Conservation (phyloP, 2,113 vertebrate species). For the Zootoca vivipara region DNA sequence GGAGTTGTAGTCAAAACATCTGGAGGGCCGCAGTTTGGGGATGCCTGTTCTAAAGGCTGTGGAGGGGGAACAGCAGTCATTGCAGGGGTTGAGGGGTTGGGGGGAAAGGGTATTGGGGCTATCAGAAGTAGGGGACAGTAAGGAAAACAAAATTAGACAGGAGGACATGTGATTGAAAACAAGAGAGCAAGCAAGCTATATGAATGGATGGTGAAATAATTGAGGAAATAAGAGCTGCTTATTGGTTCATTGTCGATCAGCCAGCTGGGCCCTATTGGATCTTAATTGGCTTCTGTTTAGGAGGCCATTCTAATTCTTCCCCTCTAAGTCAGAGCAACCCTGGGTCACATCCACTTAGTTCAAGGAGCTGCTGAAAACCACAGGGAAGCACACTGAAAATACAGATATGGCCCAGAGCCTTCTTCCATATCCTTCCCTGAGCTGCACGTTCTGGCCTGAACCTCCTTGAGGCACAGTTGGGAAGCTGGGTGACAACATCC, state of each 20-base stretch:
- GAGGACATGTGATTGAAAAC: neutral
- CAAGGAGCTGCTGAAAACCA: neutral
- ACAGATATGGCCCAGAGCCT: conserved; percentile 7
- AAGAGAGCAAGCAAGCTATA: neutral
- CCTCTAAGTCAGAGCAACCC: conserved; percentile 2
- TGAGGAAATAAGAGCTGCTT: neutral
- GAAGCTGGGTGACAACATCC: conserved; percentile 17
- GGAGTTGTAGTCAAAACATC: too few species aligned
- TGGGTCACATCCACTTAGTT: neutral
- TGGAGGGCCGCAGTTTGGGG: too few species aligned
- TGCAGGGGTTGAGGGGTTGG: neutral
- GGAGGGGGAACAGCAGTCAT: neutral
- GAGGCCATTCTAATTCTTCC: neutral
- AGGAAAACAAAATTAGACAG: neutral
- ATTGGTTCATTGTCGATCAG: neutral
- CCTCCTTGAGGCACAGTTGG: conserved; percentile 37
- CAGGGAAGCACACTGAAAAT: accelerated
- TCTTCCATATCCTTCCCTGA: neutral
- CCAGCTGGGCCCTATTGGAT: neutral
- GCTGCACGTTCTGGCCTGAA: neutral
- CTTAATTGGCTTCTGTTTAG: neutral
- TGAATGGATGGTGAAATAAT: neutral
- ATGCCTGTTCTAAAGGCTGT: neutral
- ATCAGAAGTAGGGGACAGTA: neutral
- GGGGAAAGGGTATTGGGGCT: neutral